These are phyloP conservation scores for Diphyllodes magnificus DNA, from an alignment of 2,113 vertebrate genomes.

Conservation along the genomic window DNA sequence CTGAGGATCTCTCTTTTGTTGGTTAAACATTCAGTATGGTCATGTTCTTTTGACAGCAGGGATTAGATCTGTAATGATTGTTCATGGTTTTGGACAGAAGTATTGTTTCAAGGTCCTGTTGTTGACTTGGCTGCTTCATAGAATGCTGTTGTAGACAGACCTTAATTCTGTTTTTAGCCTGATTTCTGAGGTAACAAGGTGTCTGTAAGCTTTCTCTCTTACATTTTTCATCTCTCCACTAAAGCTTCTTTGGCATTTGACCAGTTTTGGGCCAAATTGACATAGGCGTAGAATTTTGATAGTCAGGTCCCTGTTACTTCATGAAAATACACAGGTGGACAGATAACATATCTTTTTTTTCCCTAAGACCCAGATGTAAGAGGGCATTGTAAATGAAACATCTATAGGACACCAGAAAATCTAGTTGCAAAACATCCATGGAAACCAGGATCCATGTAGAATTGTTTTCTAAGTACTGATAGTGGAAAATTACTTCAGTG, in stretches of 20 bases:
- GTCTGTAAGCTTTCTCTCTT: neutral
- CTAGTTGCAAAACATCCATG: neutral
- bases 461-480: neutral
- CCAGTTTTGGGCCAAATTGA: neutral
- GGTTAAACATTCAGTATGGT: neutral
- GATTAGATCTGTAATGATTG: neutral
- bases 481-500: neutral
- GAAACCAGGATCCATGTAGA: neutral
- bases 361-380: neutral
- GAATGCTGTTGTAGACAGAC: neutral
- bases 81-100: neutral
- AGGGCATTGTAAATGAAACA: neutral
- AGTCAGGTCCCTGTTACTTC: neutral
- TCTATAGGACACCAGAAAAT: neutral
- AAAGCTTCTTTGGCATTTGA: neutral
- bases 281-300: neutral
- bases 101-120: neutral
- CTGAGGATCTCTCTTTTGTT: neutral
- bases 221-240: neutral
- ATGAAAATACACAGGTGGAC: neutral
- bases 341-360: neutral
- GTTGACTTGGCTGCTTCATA: neutral
- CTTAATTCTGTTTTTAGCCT: neutral
- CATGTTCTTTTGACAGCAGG: neutral
- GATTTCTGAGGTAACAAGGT: neutral